These are phyloP conservation scores for Morpho deidamia DNA, from an alignment of 2,888 invertebrate genomes.

Conservation along the genomic window DNA sequence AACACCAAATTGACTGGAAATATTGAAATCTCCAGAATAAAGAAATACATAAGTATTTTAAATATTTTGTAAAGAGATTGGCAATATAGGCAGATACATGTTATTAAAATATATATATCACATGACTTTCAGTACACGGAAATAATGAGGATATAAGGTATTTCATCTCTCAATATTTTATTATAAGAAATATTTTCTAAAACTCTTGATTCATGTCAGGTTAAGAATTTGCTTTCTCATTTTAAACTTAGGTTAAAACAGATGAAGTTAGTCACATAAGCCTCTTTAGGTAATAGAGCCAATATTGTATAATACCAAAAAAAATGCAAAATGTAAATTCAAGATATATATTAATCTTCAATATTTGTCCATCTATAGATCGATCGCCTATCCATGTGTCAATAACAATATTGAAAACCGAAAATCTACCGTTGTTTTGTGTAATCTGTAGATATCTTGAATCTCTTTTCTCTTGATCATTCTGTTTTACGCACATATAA, in stretches of 20 bases:
- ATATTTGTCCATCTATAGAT: too few species aligned
- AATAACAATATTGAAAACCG: too few species aligned
- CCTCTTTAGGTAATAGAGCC: constrained; percentile 61
- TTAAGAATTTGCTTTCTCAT: constrained; percentile 56
- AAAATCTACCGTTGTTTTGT: too few species aligned
- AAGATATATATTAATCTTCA: too few species aligned
- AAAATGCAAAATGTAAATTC: constrained; percentile 68
- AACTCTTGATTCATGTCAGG: constrained; percentile 56
- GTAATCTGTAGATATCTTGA: too few species aligned
- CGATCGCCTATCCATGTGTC: too few species aligned
- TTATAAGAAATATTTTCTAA: constrained; percentile 59
- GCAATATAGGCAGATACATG: constrained; percentile 29
- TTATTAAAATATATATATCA: constrained; percentile 44
- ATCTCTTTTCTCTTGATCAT: too few species aligned
- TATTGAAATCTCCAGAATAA: constrained; percentile 27
- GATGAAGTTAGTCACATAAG: constrained; percentile 61
- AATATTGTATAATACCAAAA: constrained; percentile 67
- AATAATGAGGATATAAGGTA: too few species aligned
- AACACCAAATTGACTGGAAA: constrained; percentile 41
- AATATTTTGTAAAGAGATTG: constrained; percentile 39
- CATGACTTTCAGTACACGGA: constrained; percentile 11
- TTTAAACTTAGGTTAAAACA: constrained; percentile 49
- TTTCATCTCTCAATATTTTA: constrained; percentile 36
- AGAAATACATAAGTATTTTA: constrained; percentile 31
- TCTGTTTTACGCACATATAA: too few species aligned